A percentile compares a stretch with the other conserved stretches of the same genome.
Evolutionary conservation across 2,888 invertebrate genomes (phyloP).

Genomic region (Drosophila paranaensis): DNA sequence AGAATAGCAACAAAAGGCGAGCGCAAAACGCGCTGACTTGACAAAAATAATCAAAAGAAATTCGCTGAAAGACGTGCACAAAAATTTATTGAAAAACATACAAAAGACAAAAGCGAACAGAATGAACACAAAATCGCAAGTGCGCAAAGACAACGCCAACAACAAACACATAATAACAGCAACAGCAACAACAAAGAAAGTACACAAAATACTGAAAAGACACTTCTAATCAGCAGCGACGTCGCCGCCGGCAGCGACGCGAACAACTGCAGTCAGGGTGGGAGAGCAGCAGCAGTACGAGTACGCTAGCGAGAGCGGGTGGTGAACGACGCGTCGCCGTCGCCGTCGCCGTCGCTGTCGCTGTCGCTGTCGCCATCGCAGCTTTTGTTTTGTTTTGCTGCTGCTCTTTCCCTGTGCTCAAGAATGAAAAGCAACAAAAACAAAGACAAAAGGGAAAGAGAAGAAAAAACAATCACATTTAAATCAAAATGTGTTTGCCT

Average conservation of each 20-base stretch:
- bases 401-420: conserved; percentile 40
- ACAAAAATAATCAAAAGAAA: conserved; percentile 73
- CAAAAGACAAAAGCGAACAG: conserved; percentile 49
- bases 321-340: conserved; percentile 10
- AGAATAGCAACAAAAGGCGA: conserved; percentile 48
- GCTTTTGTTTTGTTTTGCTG: conserved; percentile 45
- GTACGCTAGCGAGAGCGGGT: conserved; percentile 12
- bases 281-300: conserved; percentile 31
- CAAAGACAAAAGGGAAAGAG: conserved; percentile 41
- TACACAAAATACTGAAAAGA: conserved; percentile 45
- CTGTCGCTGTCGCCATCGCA: conserved; percentile 10
- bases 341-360: conserved; percentile 5
- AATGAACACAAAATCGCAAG: conserved; percentile 38
- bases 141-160: conserved; percentile 40
- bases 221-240: conserved; percentile 62
- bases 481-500: conserved; percentile 71
- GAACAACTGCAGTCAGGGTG: conserved; percentile 17
- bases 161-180: conserved; percentile 12
- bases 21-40: conserved; percentile 62
- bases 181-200: conserved; percentile 20
- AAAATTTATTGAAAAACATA: conserved; percentile 74
- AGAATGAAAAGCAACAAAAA: conserved; percentile 37
- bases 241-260: conserved; percentile 17
- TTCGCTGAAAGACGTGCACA: conserved; percentile 68
- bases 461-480: conserved; percentile 70